These are phyloP conservation scores for Quiscalus mexicanus DNA, from an alignment of 2,113 vertebrate genomes.

Conservation along the genomic window DNA sequence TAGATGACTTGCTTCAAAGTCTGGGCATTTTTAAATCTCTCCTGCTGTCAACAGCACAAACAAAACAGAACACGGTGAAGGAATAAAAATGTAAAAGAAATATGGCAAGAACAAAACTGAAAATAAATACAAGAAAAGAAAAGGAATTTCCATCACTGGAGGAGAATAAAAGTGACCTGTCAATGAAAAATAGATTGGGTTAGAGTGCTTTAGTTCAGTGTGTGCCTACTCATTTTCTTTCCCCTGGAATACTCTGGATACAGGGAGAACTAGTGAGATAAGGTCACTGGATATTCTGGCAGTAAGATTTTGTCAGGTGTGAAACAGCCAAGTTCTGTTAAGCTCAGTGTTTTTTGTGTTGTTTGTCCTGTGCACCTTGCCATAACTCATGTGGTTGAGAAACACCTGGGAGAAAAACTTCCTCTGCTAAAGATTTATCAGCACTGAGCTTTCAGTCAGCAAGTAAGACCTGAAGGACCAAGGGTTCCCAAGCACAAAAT, in stretches of 20 bases:
- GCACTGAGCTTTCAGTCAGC: neutral
- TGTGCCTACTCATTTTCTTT: neutral
- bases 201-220: neutral
- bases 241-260: neutral
- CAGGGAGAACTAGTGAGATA: neutral
- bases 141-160: neutral
- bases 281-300: neutral
- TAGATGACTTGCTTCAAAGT: neutral
- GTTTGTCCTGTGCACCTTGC: neutral
- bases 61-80: neutral
- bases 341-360: neutral
- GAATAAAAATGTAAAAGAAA: neutral
- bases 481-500: neutral
- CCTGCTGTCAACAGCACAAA: neutral
- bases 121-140: neutral
- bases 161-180: neutral
- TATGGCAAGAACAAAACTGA: neutral
- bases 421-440: neutral
- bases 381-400: neutral
- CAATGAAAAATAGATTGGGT: neutral
- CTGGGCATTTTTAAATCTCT: conserved; percentile 12
- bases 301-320: neutral
- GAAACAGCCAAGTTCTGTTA: neutral
- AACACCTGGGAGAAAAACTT: neutral
- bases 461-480: neutral